These are phyloP conservation scores for Glaucomys volans DNA, from an alignment of 2,113 vertebrate species.

Conservation along the genomic window DNA sequence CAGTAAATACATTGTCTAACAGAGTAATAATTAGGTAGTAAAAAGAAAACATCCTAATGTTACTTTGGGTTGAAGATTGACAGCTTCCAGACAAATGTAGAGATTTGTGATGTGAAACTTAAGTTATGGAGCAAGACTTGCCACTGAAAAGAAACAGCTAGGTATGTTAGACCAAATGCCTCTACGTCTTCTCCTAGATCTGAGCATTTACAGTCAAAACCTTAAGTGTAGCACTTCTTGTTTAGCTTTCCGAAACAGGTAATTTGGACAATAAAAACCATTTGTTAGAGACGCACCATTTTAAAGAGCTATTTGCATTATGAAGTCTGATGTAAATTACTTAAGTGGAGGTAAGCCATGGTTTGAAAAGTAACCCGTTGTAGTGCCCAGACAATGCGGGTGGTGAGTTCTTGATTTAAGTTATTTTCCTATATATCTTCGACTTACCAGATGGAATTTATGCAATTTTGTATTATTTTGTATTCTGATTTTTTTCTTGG, in stretches of 20 bases:
- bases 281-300: not conserved
- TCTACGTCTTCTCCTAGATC: not conserved
- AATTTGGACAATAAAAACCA: not conserved
- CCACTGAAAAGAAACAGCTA: not conserved
- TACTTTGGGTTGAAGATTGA: constrained; percentile 71
- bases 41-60: constrained; percentile 83
- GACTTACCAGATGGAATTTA: not conserved
- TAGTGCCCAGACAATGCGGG: not conserved
- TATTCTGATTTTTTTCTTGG: not conserved
- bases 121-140: not conserved
- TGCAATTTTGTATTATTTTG: not conserved
- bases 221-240: not conserved
- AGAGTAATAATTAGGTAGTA: constrained; percentile 84
- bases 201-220: not conserved
- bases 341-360: not conserved
- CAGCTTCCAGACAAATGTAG: constrained; percentile 75
- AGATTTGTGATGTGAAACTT: not conserved
- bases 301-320: not conserved
- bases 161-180: too few relatives aligned
- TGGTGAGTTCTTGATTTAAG: not conserved
- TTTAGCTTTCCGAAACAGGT: not conserved
- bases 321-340: not conserved
- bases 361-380: not conserved
- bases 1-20: constrained; percentile 86
- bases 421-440: not conserved